Conservation (phyloP, 2,888 invertebrate species). For the Venustoraphidia nigricollis region DNA sequence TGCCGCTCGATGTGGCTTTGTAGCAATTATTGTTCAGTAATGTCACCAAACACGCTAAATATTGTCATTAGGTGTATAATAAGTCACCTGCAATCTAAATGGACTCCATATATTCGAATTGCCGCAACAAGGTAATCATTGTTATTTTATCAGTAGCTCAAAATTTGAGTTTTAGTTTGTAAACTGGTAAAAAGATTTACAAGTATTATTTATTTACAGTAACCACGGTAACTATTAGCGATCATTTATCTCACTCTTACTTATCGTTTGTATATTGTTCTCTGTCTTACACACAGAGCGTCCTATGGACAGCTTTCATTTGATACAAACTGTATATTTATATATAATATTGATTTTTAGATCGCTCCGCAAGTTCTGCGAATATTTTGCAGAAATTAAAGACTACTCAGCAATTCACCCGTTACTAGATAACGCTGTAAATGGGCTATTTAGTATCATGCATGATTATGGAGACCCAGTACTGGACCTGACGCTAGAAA, state of each 20-base stretch:
- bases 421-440: not conserved
- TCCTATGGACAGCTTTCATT: too few relatives aligned
- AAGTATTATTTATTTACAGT: too few relatives aligned
- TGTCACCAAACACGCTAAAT: not conserved
- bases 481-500: not conserved
- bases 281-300: too few relatives aligned
- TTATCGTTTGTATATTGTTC: too few relatives aligned
- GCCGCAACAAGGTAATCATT: constrained; percentile 1
- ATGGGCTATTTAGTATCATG: not conserved
- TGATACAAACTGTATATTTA: too few relatives aligned
- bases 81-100: not conserved
- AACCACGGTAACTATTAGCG: too few relatives aligned
- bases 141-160: too few relatives aligned
- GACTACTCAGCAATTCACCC: not conserved
- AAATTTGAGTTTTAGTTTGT: too few relatives aligned
- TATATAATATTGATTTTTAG: too few relatives aligned
- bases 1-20: constrained; percentile 2
- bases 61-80: not conserved
- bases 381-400: not conserved
- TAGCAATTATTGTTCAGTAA: not conserved
- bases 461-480: not conserved
- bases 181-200: too few relatives aligned
- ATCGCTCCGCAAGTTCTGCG: not conserved
- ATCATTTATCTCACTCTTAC: too few relatives aligned
- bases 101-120: not conserved